Conservation (phyloP, 1,140 invertebrate species). For the Dryas iulia region DNA sequence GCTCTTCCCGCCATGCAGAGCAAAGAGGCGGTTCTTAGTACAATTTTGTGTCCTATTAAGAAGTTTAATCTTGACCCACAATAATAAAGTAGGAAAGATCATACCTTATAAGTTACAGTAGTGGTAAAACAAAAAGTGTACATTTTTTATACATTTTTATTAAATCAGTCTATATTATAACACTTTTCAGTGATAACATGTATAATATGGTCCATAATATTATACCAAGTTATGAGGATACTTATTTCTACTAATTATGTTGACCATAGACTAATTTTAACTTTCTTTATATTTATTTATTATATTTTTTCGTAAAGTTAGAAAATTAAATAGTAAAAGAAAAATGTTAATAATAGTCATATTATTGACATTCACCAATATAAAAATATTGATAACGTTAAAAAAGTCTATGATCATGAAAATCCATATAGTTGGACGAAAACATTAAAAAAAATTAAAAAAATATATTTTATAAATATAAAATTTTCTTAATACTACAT, state of each 20-base stretch:
- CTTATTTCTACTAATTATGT: conserved; percentile 1
- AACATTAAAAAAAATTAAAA: not conserved
- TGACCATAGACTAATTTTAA: conserved; percentile 34
- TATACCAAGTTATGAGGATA: no score
- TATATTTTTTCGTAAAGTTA: not conserved
- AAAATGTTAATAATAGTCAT: not conserved
- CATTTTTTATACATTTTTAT: conserved; percentile 20
- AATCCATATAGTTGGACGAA: not conserved
- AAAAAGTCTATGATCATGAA: conserved; percentile 12
- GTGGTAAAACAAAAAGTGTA: not conserved
- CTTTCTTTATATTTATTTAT: conserved; percentile 13
- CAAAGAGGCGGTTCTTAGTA: no score
- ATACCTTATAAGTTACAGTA: no score
- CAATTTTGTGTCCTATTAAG: no score
- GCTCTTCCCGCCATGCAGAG: no score
- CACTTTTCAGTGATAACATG: not conserved
- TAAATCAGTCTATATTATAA: conserved; percentile 32
- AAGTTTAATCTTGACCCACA: no score
- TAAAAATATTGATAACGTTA: not conserved
- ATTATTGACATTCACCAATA: not conserved
- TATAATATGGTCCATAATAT: not conserved
- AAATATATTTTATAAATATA: not conserved
- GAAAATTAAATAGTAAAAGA: no score
- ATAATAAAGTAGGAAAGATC: no score
- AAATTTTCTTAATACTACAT: not conserved